These are phyloP conservation scores for Esperia sulphurella DNA, from an alignment of 2,888 invertebrate genomes.

Conservation along the genomic window DNA sequence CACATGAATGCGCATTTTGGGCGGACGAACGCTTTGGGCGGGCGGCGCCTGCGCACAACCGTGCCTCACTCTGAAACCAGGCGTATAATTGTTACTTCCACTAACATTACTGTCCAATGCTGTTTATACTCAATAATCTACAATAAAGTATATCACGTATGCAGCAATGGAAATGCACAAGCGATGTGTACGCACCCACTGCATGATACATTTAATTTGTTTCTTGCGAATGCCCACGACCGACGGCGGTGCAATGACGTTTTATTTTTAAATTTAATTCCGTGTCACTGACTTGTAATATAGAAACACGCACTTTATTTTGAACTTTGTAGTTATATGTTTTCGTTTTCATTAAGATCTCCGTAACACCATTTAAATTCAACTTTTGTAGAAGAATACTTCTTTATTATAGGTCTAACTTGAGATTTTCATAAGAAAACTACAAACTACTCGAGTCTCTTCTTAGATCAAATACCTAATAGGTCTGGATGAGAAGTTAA, in stretches of 20 bases:
- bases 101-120: neutral
- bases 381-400: no score
- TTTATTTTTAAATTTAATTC: conserved; percentile 58
- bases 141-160: neutral
- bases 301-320: conserved; percentile 19
- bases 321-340: neutral
- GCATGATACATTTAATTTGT: neutral
- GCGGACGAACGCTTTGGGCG: conserved; percentile 40
- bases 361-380: no score
- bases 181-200: neutral
- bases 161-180: conserved; percentile 4
- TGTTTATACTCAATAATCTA: neutral
- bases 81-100: conserved; percentile 1
- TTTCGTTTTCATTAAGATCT: neutral
- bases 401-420: no score
- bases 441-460: no score
- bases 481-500: no score
- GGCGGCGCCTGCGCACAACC: conserved; percentile 44
- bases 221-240: neutral
- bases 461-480: no score
- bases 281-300: conserved; percentile 63
- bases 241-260: conserved; percentile 41
- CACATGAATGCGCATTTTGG: conserved; percentile 60
- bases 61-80: conserved; percentile 9
- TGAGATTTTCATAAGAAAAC: no score